Conservation (phyloP, 2,113 vertebrate species). For the Anoura caudifer region DNA sequence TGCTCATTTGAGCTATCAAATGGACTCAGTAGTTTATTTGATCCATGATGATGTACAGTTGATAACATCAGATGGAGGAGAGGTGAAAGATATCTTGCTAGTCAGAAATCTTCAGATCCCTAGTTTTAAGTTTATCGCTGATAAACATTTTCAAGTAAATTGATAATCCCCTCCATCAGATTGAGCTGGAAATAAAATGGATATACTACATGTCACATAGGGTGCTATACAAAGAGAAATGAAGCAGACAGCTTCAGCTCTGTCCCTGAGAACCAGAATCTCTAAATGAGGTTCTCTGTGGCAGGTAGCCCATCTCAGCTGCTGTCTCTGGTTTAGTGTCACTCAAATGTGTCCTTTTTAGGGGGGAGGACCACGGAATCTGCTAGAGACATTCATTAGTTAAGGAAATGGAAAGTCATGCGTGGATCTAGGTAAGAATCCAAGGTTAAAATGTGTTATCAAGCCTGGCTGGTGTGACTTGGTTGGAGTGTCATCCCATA, state of each 20-base stretch:
- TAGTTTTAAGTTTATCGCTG: background rate
- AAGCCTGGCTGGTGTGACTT: background rate
- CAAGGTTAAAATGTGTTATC: background rate
- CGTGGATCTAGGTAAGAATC: background rate
- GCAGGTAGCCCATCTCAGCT: background rate
- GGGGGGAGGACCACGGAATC: background rate
- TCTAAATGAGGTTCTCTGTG: background rate
- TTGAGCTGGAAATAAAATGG: background rate
- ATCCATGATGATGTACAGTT: background rate
- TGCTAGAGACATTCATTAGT: background rate
- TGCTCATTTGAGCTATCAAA: background rate
- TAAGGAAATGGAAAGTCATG: background rate
- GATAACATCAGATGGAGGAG: background rate
- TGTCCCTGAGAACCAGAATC: background rate
- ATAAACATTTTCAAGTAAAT: background rate
- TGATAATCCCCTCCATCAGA: background rate
- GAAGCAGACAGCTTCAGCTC: too few relatives aligned
- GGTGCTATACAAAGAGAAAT: too few relatives aligned
- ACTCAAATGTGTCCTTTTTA: background rate
- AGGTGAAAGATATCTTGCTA: background rate
- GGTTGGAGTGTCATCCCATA: too few relatives aligned
- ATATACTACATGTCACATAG: too few relatives aligned
- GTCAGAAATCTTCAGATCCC: background rate
- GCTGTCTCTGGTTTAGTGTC: background rate
- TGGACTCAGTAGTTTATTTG: background rate